phyloP scores from a whole-genome alignment of 2,113 vertebrate species.

The Aphyosemion australe region DNA sequence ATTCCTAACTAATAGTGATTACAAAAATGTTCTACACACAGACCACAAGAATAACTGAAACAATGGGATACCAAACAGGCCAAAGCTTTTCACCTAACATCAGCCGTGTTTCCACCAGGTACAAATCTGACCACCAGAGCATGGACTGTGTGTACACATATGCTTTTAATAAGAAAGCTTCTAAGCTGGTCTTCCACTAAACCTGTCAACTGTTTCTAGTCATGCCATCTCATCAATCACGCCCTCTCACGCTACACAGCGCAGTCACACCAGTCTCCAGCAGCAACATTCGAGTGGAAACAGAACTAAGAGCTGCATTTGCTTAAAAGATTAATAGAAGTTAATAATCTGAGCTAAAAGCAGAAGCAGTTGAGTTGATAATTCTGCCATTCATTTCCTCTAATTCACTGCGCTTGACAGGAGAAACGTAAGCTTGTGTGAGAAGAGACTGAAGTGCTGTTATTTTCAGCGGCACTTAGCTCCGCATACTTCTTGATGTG shows the following conservation, averaged over 20 bases:
- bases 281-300: neutral
- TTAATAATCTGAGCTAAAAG: conserved; percentile 8
- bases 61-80: neutral
- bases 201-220: conserved; percentile 37
- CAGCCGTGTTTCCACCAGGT: conserved; percentile 7
- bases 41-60: neutral
- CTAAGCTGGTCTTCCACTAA: conserved; percentile 40
- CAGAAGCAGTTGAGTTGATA: conserved; percentile 2
- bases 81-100: conserved; percentile 17
- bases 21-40: neutral
- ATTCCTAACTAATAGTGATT: neutral
- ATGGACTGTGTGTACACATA: neutral
- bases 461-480: conserved; percentile 40
- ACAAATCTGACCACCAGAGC: neutral
- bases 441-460: conserved; percentile 34
- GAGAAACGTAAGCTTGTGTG: conserved; percentile 4
- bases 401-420: conserved; percentile 8
- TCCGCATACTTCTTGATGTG: conserved; percentile 17
- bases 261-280: neutral
- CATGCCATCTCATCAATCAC: conserved; percentile 33
- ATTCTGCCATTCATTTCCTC: conserved; percentile 2
- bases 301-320: neutral
- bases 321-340: neutral
- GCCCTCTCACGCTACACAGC: neutral
- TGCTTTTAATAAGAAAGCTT: conserved; percentile 10